A percentile compares a stretch with the other conserved stretches of the same genome.
phyloP scores from a whole-genome alignment of 2,113 vertebrate species.

The Tupaia tana region DNA sequence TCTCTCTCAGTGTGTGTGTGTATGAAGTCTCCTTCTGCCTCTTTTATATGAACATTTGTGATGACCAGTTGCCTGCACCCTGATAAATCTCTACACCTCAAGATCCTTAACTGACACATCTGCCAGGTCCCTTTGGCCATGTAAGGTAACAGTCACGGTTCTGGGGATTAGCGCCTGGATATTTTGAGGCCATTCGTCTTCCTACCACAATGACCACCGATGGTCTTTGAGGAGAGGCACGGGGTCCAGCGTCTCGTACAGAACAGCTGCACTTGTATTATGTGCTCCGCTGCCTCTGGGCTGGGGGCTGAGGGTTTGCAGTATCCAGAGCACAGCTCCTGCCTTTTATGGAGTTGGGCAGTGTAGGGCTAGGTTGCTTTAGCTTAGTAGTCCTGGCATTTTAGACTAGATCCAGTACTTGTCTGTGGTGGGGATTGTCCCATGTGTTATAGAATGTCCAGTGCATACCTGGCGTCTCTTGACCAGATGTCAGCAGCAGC shows the following conservation, averaged over 20 bases:
- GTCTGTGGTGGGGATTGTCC: neutral
- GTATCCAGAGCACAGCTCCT: neutral
- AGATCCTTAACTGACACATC: neutral
- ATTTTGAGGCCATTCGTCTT: neutral
- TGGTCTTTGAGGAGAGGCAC: neutral
- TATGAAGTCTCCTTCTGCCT: neutral
- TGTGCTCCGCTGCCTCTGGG: neutral
- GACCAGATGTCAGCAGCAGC: neutral
- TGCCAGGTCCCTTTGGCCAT: neutral
- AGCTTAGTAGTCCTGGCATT: rapidly evolving
- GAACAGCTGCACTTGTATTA: neutral
- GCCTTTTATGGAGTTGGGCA: neutral
- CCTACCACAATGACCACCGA: neutral
- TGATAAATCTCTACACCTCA: neutral
- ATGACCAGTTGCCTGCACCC: neutral
- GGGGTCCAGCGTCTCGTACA: neutral
- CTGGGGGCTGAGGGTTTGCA: neutral
- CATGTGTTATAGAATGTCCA: neutral
- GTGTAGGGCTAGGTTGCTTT: neutral
- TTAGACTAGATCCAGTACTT: neutral
- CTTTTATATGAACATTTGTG: neutral
- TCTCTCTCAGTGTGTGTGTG: neutral
- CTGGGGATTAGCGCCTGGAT: neutral
- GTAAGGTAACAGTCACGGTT: neutral
- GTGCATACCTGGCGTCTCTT: neutral